Conservation (phyloP, 2,113 vertebrate genomes). For the Ovis canadensis region DNA sequence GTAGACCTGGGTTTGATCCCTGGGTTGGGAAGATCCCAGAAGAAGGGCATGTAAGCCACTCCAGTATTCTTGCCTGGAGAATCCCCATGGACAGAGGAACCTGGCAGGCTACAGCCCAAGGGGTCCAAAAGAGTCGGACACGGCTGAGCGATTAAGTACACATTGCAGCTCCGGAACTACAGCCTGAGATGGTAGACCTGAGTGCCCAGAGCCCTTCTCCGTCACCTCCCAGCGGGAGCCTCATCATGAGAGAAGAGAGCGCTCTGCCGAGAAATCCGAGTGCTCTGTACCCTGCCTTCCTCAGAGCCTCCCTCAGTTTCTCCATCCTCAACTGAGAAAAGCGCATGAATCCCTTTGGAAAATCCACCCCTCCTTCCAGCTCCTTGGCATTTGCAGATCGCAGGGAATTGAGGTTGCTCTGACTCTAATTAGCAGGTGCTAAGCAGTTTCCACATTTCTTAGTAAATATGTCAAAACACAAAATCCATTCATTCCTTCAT, state of each 20-base stretch:
- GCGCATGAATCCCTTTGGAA: neutral
- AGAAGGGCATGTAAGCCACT: neutral
- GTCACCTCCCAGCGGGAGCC: no score
- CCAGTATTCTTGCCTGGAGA: neutral
- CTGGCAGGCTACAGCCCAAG: neutral
- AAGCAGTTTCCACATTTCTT: conserved; percentile 61
- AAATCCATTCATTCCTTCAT: conserved; percentile 59
- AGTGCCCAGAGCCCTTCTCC: neutral
- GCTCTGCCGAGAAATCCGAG: neutral
- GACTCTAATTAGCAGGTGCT: conserved; percentile 68
- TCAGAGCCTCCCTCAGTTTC: neutral
- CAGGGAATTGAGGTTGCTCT: conserved; percentile 57
- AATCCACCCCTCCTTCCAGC: neutral
- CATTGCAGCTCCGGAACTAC: neutral
- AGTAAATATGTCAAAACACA: conserved; percentile 72
- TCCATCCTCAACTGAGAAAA: neutral
- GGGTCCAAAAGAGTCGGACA: neutral
- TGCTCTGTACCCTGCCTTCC: neutral
- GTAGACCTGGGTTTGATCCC: neutral
- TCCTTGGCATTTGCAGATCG: neutral
- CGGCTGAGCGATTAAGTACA: neutral
- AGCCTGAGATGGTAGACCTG: neutral
- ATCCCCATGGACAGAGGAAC: neutral
- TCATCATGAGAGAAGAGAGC: neutral
- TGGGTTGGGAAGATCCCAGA: neutral